These are phyloP conservation scores for Tenebrosternarchus preto DNA, from an alignment of 2,113 vertebrate species.

Conservation along the genomic window DNA sequence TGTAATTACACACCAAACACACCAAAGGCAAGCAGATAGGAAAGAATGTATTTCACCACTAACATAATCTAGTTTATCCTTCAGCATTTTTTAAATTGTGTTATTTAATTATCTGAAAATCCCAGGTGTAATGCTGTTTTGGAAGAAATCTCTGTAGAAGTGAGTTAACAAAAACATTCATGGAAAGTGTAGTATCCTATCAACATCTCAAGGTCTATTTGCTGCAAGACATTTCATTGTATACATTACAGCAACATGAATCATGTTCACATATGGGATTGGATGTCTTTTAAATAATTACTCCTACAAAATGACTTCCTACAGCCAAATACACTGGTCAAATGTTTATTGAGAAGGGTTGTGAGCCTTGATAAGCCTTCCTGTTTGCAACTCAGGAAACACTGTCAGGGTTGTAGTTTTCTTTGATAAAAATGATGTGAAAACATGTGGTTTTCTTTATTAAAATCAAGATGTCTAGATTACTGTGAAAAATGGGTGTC, in stretches of 20 bases:
- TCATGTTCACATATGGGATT: background rate
- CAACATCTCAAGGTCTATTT: background rate
- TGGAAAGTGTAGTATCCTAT: constrained; percentile 6
- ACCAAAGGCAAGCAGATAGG: constrained; percentile 11
- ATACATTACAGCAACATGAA: background rate
- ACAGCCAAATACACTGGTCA: background rate
- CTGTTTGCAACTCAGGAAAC: background rate
- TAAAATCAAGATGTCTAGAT: background rate
- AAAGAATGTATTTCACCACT: constrained; percentile 23
- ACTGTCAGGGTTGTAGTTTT: background rate
- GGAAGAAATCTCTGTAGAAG: constrained; percentile 18
- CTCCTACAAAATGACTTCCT: background rate
- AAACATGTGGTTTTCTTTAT: background rate
- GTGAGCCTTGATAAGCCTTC: background rate
- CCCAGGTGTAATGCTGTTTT: constrained; percentile 22
- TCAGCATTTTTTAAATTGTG: constrained; percentile 9
- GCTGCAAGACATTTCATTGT: background rate
- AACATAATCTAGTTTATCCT: constrained; percentile 29
- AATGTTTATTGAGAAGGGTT: background rate
- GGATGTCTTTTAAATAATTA: too few species aligned
- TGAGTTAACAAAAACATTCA: constrained; percentile 12
- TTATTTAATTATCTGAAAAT: constrained; percentile 33
- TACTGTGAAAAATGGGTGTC: background rate
- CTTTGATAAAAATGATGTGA: too few species aligned
- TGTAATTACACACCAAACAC: too few species aligned